A percentile compares a stretch with the other conserved stretches of the same genome.
Evolutionary conservation across 2,113 vertebrate genomes (phyloP).

Genomic region (Alectura lathami): DNA sequence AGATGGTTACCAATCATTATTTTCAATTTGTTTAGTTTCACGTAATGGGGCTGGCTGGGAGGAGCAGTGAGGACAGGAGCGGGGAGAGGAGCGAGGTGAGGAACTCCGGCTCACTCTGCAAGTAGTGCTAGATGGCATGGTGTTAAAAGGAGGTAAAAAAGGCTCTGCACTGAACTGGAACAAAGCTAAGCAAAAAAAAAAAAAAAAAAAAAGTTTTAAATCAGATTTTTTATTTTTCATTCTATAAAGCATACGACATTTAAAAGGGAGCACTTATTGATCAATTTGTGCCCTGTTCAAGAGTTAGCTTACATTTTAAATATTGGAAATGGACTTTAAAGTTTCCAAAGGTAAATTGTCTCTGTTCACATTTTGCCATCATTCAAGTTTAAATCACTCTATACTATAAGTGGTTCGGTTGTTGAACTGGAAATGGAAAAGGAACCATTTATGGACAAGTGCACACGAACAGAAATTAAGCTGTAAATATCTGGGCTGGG

Average conservation of each 20-base stretch:
- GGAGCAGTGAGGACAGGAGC: neutral
- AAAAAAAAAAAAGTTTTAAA: neutral
- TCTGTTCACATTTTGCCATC: conserved; percentile 58
- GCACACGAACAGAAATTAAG: conserved; percentile 80
- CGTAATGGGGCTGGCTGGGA: conserved; percentile 54
- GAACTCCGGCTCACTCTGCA: neutral
- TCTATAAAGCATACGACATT: neutral
- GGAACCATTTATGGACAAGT: conserved; percentile 77
- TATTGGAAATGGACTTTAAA: conserved; percentile 58
- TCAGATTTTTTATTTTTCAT: neutral
- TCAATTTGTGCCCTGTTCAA: conserved; percentile 12
- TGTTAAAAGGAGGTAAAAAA: conserved; percentile 6
- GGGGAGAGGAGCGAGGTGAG: neutral
- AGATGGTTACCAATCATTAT: conserved; percentile 82
- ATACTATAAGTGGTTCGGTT: conserved; percentile 64
- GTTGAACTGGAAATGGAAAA: conserved; percentile 74
- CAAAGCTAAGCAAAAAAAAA: conserved; percentile 8
- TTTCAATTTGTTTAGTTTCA: conserved; percentile 81
- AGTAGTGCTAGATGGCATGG: neutral
- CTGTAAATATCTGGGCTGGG: conserved; percentile 81
- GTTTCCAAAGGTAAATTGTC: conserved; percentile 68
- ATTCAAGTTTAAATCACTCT: conserved; percentile 66
- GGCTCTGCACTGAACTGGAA: neutral
- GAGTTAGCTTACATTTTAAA: conserved; percentile 42
- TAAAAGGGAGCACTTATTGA: conserved; percentile 31